Percentiles rank a stretch among this genome's conserved stretches.
Conservation (phyloP, 2,113 vertebrate species). For the Chaetops frenatus region DNA sequence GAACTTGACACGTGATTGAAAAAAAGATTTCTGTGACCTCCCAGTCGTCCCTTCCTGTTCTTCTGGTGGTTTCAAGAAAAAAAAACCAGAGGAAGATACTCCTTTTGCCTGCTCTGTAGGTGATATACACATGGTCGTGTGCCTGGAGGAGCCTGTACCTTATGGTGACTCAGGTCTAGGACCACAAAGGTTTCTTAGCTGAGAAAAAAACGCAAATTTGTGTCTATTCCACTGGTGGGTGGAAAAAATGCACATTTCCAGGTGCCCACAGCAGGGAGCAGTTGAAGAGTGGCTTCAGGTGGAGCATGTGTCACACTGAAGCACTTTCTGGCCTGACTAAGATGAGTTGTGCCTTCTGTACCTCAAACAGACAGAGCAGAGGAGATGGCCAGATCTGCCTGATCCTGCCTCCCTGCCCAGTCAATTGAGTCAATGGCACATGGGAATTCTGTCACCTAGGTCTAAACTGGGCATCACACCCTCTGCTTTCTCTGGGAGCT, state of each 20-base stretch:
- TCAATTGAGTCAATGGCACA: not conserved
- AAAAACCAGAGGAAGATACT: not conserved
- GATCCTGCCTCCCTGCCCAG: not conserved
- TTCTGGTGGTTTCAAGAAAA: not conserved
- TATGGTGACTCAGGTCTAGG: not conserved
- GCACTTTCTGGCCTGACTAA: not conserved
- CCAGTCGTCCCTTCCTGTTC: not conserved
- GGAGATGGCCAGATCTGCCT: not conserved
- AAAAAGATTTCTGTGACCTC: not conserved
- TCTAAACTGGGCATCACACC: not conserved
- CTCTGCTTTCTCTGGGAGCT: not conserved
- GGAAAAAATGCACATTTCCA: not conserved
- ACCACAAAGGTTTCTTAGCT: not conserved
- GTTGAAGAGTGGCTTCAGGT: not conserved
- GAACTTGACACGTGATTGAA: not conserved
- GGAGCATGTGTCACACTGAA: not conserved
- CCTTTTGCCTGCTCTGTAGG: not conserved
- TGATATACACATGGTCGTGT: accelerated
- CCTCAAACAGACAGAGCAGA: not conserved
- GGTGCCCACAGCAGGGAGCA: not conserved
- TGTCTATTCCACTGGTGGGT: not conserved
- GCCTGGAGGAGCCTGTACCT: not conserved
- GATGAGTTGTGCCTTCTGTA: not conserved
- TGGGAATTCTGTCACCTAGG: not conserved
- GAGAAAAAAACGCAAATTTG: not conserved